Conservation (phyloP, 1,140 invertebrate genomes). For the Cylas formicarius region DNA sequence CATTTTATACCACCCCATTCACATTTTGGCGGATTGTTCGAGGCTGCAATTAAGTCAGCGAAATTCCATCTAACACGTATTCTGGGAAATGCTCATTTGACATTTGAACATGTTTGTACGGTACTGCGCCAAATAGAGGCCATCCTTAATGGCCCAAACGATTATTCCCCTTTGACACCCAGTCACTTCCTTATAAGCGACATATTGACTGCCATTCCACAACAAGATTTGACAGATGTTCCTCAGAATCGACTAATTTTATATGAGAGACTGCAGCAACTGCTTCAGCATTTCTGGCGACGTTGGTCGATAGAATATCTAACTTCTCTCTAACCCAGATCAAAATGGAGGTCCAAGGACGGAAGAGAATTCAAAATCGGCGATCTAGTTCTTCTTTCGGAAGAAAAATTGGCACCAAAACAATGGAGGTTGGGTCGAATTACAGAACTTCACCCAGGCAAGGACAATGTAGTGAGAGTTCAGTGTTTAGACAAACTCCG, state of each 20-base stretch:
- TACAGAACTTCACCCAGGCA: too few species aligned
- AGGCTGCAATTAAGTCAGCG: conserved; percentile 29
- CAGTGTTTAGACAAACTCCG: too few species aligned
- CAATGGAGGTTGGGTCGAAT: too few species aligned
- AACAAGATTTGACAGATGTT: background rate
- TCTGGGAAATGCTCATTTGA: conserved; percentile 15
- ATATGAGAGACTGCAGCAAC: background rate
- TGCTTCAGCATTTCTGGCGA: too few species aligned
- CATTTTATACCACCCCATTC: conserved; percentile 39
- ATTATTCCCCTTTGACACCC: background rate
- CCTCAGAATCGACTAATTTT: background rate
- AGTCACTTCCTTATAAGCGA: conserved; percentile 1
- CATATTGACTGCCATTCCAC: background rate
- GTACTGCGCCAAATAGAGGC: conserved; percentile 36
- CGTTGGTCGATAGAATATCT: too few species aligned
- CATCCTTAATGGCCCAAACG: conserved; percentile 32
- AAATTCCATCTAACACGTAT: conserved; percentile 27
- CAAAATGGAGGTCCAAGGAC: too few species aligned
- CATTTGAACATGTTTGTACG: conserved; percentile 28
- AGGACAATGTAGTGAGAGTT: too few species aligned
- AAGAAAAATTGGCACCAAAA: too few species aligned
- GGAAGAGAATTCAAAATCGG: too few species aligned
- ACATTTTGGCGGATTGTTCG: conserved; percentile 37
- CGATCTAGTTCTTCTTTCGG: too few species aligned
- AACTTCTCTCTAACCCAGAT: too few species aligned